Evolutionary conservation across 2,113 vertebrate genomes (phyloP).

Genomic region (Muntiacus reevesi): DNA sequence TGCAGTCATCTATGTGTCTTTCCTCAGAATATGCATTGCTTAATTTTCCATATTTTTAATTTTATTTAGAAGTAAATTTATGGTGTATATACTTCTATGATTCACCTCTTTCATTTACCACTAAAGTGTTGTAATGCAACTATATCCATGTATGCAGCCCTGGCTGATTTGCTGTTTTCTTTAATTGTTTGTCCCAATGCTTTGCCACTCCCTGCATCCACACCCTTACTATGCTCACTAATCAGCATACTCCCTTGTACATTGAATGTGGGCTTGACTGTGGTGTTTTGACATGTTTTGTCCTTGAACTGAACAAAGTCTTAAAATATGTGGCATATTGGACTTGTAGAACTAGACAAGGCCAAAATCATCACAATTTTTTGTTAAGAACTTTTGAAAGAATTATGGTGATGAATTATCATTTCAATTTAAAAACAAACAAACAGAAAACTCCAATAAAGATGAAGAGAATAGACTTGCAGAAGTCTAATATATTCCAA

Average conservation of each 20-base stretch:
- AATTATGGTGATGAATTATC: not conserved
- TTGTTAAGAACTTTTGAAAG: not conserved
- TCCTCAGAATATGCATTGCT: not conserved
- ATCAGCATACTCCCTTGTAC: accelerated
- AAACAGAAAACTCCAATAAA: not conserved
- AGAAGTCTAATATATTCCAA: not conserved
- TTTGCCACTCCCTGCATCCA: not conserved
- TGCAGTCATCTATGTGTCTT: not conserved
- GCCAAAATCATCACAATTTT: not conserved
- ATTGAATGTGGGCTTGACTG: not conserved
- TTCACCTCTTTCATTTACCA: not conserved
- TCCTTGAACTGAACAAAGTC: not conserved
- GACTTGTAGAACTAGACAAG: not conserved
- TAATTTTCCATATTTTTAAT: not conserved
- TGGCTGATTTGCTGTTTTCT: not conserved
- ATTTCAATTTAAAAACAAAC: not conserved
- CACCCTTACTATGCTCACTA: not conserved
- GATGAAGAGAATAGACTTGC: not conserved
- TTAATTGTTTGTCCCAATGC: not conserved
- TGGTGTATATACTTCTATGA: not conserved
- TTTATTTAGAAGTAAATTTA: not conserved
- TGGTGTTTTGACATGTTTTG: not conserved
- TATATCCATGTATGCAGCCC: not conserved
- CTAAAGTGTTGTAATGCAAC: not conserved
- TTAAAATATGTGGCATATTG: not conserved